phyloP scores from a whole-genome alignment of 2,113 vertebrate species.

The Octodon degus region DNA sequence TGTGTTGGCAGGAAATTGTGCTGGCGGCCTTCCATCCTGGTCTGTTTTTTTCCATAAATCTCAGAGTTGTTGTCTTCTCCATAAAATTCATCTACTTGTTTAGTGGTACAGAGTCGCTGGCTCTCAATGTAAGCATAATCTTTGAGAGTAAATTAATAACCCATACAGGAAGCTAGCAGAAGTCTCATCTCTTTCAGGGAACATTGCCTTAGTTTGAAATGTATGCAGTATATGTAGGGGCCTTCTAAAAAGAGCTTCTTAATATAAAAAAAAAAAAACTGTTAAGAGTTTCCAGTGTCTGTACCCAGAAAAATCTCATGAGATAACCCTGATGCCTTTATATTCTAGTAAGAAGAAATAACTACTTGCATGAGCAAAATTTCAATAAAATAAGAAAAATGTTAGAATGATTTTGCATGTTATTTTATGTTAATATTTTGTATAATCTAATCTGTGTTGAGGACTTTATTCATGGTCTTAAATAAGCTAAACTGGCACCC shows the following conservation, averaged over 20 bases:
- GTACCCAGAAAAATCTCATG: background rate
- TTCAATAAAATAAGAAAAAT: conserved; percentile 13
- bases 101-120: background rate
- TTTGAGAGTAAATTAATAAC: conserved; percentile 37
- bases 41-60: background rate
- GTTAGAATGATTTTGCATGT: background rate
- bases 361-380: background rate
- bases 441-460: background rate
- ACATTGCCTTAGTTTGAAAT: conserved; percentile 46
- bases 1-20: background rate
- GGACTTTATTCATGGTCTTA: background rate
- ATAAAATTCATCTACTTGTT: conserved; percentile 21
- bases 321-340: background rate
- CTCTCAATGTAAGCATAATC: conserved; percentile 5
- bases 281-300: background rate
- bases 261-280: background rate
- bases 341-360: background rate
- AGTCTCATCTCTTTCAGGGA: conserved; percentile 34
- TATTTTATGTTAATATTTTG: background rate
- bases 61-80: background rate
- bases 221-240: background rate
- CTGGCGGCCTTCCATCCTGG: background rate
- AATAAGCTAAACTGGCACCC: background rate
- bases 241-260: background rate
- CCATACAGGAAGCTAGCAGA: conserved; percentile 29